A percentile compares a stretch with the other conserved stretches of the same genome.
phyloP scores from a whole-genome alignment of 2,888 invertebrate species.

The Euproctis similis region DNA sequence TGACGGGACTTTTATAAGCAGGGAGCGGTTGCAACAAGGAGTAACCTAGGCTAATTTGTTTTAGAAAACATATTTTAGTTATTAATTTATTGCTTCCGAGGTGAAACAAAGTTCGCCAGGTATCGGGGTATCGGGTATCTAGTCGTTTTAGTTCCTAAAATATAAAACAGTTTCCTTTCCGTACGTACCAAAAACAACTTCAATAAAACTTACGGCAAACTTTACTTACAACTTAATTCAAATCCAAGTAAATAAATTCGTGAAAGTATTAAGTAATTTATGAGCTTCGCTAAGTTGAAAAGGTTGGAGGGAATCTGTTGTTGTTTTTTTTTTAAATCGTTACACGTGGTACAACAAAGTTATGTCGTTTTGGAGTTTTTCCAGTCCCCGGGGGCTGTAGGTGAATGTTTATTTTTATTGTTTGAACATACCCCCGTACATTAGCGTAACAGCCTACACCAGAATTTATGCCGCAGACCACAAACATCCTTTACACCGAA shows the following conservation, averaged over 20 bases:
- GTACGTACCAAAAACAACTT: background rate
- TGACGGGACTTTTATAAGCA: no score
- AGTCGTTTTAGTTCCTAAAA: no score
- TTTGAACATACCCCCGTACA: conserved; percentile 53
- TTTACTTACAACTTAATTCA: conserved; percentile 5
- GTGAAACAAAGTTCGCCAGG: no score
- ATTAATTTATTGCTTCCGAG: no score
- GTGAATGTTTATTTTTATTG: conserved; percentile 66
- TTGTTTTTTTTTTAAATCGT: conserved; percentile 45
- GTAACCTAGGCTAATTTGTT: no score
- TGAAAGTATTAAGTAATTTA: conserved; percentile 22
- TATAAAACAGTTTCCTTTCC: no score
- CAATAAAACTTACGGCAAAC: background rate
- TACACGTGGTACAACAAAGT: conserved; percentile 53
- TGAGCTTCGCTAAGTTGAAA: conserved; percentile 26
- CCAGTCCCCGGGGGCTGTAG: conserved; percentile 39
- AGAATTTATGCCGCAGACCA: conserved; percentile 44
- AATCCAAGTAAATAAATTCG: conserved; percentile 5
- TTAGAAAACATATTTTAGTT: no score
- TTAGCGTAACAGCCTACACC: conserved; percentile 58
- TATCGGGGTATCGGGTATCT: no score
- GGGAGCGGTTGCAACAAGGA: no score
- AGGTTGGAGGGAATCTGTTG: conserved; percentile 34
- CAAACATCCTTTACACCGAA: conserved; percentile 31
- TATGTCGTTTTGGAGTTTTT: conserved; percentile 48